Percentiles rank a stretch among this genome's conserved stretches.
These are phyloP conservation scores for Zaprionus inermis DNA, from an alignment of 1,140 invertebrate genomes.

Conservation along the genomic window DNA sequence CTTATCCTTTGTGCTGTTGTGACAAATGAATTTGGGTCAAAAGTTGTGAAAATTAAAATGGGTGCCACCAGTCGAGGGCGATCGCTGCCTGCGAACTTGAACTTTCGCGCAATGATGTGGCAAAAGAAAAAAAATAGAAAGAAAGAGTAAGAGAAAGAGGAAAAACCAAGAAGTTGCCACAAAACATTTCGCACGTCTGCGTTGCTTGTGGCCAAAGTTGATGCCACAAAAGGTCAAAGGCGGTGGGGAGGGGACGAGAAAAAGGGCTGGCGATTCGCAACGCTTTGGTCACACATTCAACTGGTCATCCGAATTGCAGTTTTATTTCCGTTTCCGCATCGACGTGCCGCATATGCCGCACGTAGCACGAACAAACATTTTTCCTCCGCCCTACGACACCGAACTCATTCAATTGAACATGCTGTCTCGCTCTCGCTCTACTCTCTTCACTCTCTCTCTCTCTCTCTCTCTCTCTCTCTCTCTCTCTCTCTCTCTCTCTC, in stretches of 20 bases:
- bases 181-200: conserved; percentile 46
- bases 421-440: not conserved
- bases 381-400: not conserved
- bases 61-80: not conserved
- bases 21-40: conserved; percentile 81
- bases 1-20: conserved; percentile 36
- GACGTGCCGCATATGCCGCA: conserved; percentile 45
- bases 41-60: conserved; percentile 77
- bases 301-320: conserved; percentile 72
- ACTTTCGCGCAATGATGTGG: conserved; percentile 23
- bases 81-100: not conserved
- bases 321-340: conserved; percentile 71
- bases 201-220: conserved; percentile 2
- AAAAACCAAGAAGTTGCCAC: conserved; percentile 39
- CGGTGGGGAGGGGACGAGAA: conserved; percentile 1
- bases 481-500: not conserved
- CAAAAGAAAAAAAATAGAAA: not conserved
- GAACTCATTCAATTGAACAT: conserved; percentile 45
- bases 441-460: not conserved
- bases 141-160: not conserved
- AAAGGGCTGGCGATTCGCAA: conserved; percentile 60
- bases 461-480: not conserved
- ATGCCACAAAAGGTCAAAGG: conserved; percentile 4
- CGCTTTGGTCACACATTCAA: conserved; percentile 69
- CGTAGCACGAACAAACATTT: conserved; percentile 6